Base-by-base conservation (phyloP, 30 jellyfish, hydroid and myxozoan genomes). In the Aurelia aurita region DNA sequence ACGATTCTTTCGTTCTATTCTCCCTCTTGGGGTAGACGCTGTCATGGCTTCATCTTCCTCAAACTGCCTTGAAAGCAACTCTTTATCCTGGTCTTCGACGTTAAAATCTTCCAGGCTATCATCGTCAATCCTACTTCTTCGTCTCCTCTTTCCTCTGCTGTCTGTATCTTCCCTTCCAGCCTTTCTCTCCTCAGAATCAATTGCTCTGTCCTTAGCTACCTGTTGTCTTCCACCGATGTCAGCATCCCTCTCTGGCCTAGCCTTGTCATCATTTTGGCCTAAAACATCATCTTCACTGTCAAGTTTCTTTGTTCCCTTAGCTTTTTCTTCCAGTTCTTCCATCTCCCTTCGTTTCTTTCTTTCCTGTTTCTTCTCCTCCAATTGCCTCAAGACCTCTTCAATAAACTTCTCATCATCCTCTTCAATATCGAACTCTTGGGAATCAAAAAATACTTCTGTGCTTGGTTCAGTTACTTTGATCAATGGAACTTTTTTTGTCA, bases 351-450 rank as follows among this genome's bases (percentile, higher is more conserved):
- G 84, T 54, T 69, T 67, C 53, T 55, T 55, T 31, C 91, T 53
- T 31, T 81, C 91, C 39, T 18, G 2, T 44, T 81, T 81, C 27
- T 75, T 43, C 45, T 83, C 72, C 63, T 83, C 87, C 19, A 83
- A 62, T 64, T 83, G 62, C 74, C 62, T 83, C 67, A 83, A 44
- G 45, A 83, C 86, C 61, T 83, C 93, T 83, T 83, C 87, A 70
- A 83, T 83, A 31, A 83, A 83, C 49, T 59, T 83, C 27, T 70
- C 93, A 58, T 83, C 93, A 53, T 83, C 93, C 23, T 83, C 93
- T 58, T 83, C 93, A 5, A 83, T 39, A 23, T 83, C 86, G 25
- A 83, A 57, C 12, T 83, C 93, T 23, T 70, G 72, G 47, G 91
- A 67, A 23, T 83, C 93, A 61, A 69, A 71, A 45, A 47, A 83